These are phyloP conservation scores for Artibeus jamaicensis DNA, from an alignment of 2,797 vertebrate species.

Conservation along the genomic window DNA sequence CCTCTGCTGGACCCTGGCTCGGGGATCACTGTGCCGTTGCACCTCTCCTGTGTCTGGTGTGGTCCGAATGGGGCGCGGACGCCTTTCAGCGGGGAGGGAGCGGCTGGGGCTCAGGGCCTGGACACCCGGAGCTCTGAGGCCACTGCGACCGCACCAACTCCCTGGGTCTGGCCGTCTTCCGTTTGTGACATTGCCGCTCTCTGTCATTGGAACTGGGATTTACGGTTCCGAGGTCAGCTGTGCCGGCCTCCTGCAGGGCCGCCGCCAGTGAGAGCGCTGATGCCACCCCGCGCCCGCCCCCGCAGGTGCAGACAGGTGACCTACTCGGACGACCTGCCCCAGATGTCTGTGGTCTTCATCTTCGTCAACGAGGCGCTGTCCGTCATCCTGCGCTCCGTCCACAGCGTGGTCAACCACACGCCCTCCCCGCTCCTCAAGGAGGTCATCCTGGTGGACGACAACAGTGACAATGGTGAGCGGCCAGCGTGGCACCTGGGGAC, in stretches of 20 bases:
- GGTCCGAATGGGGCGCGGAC: accelerated
- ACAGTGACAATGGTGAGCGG: conserved; percentile 93
- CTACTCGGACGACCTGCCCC: conserved; percentile 91
- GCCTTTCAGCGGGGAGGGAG: neutral
- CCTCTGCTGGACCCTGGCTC: neutral
- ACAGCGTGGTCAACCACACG: conserved; percentile 98
- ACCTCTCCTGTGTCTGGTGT: too few species aligned
- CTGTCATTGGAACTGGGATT: accelerated
- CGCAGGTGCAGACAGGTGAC: conserved; percentile 92
- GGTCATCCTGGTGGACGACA: conserved; percentile 97
- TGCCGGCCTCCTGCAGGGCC: too few species aligned
- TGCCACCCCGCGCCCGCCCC: neutral
- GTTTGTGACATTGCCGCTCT: neutral
- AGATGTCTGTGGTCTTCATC: conserved; percentile 98
- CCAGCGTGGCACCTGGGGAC: accelerated
- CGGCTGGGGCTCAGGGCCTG: neutral
- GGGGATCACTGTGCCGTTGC: too few species aligned
- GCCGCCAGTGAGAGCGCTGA: neutral
- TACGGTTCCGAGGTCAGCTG: too few species aligned
- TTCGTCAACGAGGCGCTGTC: conserved; percentile 98
- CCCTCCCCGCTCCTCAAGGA: conserved; percentile 96
- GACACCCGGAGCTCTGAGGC: too few species aligned
- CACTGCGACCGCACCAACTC: too few species aligned
- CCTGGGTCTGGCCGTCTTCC: accelerated
- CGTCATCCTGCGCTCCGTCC: conserved; percentile 96